Percentiles rank a stretch among this genome's conserved stretches.
Evolutionary conservation across 2,888 invertebrate genomes (phyloP).

Genomic region (Emmelina monodactyla): DNA sequence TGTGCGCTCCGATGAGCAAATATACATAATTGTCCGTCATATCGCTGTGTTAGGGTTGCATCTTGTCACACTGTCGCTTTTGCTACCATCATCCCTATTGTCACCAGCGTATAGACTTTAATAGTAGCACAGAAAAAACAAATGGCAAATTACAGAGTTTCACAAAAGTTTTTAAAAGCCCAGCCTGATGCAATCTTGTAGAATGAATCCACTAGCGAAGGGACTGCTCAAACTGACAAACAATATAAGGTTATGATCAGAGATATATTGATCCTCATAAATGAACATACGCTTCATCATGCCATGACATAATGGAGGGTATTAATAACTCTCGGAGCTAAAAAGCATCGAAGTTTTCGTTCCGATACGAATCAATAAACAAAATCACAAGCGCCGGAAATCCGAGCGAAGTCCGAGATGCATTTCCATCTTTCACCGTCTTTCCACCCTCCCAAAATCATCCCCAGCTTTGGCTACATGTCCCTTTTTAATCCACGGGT

Average conservation of each 20-base stretch:
- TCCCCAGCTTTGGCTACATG: slow-evolving; percentile 45
- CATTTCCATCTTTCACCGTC: slow-evolving; percentile 64
- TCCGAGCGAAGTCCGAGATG: slow-evolving; percentile 62
- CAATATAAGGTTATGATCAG: slow-evolving; percentile 26
- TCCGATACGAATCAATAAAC: slow-evolving; percentile 60
- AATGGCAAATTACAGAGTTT: no score
- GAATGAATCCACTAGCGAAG: no score
- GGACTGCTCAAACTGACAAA: no score
- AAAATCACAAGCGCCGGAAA: slow-evolving; percentile 63
- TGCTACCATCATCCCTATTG: no score
- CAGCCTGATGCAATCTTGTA: no score
- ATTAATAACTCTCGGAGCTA: slow-evolving; percentile 45
- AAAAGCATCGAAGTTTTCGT: slow-evolving; percentile 31
- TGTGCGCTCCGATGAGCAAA: slow-evolving; percentile 33
- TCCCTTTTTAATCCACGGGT: slow-evolving; percentile 26
- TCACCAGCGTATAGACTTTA: no score
- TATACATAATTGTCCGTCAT: slow-evolving; percentile 41
- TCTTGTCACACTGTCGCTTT: slow-evolving; percentile 13
- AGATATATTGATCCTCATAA: slow-evolving; percentile 32
- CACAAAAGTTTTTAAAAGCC: no score
- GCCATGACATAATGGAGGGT: slow-evolving; percentile 41
- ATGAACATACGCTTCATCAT: slow-evolving; percentile 40
- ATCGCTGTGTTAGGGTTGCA: slow-evolving; percentile 26
- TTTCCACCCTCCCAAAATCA: slow-evolving; percentile 61
- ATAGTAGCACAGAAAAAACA: no score